Base-by-base conservation (phyloP, 2,113 vertebrate species). In the Synodontis membranacea region DNA sequence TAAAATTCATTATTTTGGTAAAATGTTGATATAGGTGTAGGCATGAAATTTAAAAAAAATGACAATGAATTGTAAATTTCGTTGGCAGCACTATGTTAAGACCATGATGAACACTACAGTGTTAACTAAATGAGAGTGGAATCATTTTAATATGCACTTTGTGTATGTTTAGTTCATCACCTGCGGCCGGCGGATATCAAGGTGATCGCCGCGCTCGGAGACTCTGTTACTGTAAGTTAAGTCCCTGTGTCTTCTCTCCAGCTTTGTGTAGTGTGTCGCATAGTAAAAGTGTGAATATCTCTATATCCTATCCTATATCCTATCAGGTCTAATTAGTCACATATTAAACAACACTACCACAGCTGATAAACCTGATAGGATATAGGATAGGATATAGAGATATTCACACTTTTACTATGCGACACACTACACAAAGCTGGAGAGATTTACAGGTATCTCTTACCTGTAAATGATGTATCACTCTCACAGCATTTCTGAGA, bases 191-290 rank as follows among this genome's bases (percentile, higher is more conserved):
- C 90, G 74, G 96, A 98, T 88, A 96, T 98, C 91, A 95, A 92
- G 90, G 96, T 96, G 56, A 88, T 97, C 76, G 97, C 95, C 0
- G 97, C 97, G 0, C 88, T 98, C 44, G 98, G 98, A 89, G 97
- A 98, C 90, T 96, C 96, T 0, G 5, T 94, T 68, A 97, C 97
- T 54, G 97, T 98, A 89, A 95, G 97, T 80, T 15, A 74, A 2
- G 1, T 68, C 64, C 25, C 46, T 14, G 23, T 17, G 28, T 76
- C 14, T 31, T 48, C 12, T 7, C 46, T 50, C n/a, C 74, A 50
- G 74, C 12, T 46, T 44, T 68, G 34, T 19, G 31, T 37, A 19
- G 64, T 68, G 31, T 7, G 64, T 19, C 10, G 54, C 15, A 19
- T 5, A n/a, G 14, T 44, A 46, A 82, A n/a, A 76, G 56, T 0